phyloP scores from a whole-genome alignment of 1,140 invertebrate species.

The Nilaparvata lugens region DNA sequence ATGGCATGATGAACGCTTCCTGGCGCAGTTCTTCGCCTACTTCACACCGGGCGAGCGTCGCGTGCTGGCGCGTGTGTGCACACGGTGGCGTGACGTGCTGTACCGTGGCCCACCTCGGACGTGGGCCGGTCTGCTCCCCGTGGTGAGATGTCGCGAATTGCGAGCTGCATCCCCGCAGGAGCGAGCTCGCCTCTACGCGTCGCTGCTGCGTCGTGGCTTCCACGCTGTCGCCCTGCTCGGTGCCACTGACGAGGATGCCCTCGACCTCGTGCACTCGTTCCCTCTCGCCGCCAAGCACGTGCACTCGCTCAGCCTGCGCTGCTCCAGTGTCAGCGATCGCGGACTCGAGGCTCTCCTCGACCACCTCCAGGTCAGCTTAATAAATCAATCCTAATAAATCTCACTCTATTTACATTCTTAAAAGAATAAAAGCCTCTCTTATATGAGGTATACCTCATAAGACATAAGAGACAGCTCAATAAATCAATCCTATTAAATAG shows the following conservation, averaged over 20 bases:
- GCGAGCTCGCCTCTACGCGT: constrained; percentile 65
- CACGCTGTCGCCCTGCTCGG: constrained; percentile 73
- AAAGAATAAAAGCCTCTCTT: too few species aligned
- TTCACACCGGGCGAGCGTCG: constrained; percentile 70
- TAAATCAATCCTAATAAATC: too few species aligned
- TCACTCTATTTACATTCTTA: too few species aligned
- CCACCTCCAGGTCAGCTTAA: constrained; percentile 71
- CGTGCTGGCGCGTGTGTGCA: constrained; percentile 69
- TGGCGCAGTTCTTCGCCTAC: constrained; percentile 74
- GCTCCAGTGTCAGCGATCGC: constrained; percentile 79
- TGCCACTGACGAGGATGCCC: constrained; percentile 79
- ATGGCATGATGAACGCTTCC: constrained; percentile 72
- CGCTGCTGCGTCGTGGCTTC: constrained; percentile 74
- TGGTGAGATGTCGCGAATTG: constrained; percentile 72
- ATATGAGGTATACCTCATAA: too few species aligned
- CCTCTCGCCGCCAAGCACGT: constrained; percentile 73
- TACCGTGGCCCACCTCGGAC: constrained; percentile 73
- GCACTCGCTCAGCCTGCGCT: constrained; percentile 69
- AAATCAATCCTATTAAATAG: too few species aligned
- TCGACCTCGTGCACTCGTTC: constrained; percentile 76
- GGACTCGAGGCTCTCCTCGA: constrained; percentile 78
- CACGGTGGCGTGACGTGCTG: constrained; percentile 74
- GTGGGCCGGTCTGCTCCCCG: constrained; percentile 75
- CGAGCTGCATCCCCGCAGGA: constrained; percentile 52
- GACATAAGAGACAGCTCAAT: too few species aligned